These are phyloP conservation scores for Emmelina monodactyla DNA, from an alignment of 2,888 invertebrate species.

Conservation along the genomic window DNA sequence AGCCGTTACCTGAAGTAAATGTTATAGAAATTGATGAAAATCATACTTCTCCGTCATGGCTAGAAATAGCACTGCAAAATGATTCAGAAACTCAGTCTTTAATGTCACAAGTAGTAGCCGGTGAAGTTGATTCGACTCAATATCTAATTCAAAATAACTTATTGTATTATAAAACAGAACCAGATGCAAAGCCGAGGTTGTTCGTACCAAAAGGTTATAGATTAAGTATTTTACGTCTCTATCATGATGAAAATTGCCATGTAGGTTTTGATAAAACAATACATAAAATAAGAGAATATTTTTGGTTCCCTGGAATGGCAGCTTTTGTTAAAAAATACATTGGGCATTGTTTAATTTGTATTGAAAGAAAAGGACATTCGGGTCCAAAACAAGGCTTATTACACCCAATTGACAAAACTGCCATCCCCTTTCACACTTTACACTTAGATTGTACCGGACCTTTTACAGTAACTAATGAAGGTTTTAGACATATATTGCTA, in stretches of 20 bases:
- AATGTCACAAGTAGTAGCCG: slow-evolving; percentile 7
- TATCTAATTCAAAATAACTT: slow-evolving; percentile 14
- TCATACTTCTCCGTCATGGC: slow-evolving; percentile 12
- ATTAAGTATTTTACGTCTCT: slow-evolving; percentile 12
- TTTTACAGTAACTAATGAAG: slow-evolving; percentile 13
- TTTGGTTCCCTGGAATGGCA: slow-evolving; percentile 18
- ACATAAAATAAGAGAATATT: slow-evolving; percentile 13
- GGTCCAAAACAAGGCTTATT: slow-evolving; percentile 15
- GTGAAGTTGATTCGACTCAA: slow-evolving; percentile 13
- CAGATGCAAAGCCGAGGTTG: slow-evolving; percentile 11
- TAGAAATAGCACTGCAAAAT: slow-evolving; percentile 14
- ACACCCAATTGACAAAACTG: slow-evolving; percentile 14
- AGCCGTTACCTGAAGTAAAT: slow-evolving; percentile 8
- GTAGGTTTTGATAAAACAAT: slow-evolving; percentile 10
- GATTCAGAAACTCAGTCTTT: slow-evolving; percentile 14
- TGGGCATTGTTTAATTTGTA: slow-evolving; percentile 11
- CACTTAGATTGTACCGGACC: slow-evolving; percentile 23
- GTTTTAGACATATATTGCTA: slow-evolving; percentile 18
- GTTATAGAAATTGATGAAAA: slow-evolving; percentile 9
- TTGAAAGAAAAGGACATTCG: slow-evolving; percentile 11
- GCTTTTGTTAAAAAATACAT: slow-evolving; percentile 13
- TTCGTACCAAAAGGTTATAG: slow-evolving; percentile 16
- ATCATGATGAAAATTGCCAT: slow-evolving; percentile 16
- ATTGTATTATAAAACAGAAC: slow-evolving; percentile 9
- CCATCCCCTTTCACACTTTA: slow-evolving; percentile 20